Percentiles rank a stretch among this genome's conserved stretches.
phyloP scores from a whole-genome alignment of 1,140 invertebrate species.

The Sitobion miscanthi region DNA sequence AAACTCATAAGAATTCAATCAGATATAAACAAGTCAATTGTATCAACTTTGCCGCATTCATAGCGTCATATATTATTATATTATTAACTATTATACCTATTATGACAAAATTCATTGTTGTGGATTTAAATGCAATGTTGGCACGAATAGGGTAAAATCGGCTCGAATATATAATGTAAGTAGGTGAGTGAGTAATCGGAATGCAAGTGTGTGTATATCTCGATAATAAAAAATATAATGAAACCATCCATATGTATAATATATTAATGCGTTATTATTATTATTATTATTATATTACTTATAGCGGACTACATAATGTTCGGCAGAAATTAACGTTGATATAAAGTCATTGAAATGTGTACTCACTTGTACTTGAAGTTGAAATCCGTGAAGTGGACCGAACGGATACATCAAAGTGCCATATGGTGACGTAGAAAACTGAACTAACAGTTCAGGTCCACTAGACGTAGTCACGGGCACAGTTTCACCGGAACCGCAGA shows the following conservation, averaged over 20 bases:
- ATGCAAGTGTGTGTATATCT: background rate
- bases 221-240: background rate
- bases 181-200: too few relatives aligned
- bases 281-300: background rate
- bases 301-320: background rate
- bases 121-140: background rate
- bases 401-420: constrained; percentile 83
- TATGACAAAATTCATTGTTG: background rate
- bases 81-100: background rate
- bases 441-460: constrained; percentile 83
- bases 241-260: background rate
- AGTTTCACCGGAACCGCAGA: constrained; percentile 84
- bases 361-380: constrained; percentile 81
- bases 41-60: background rate
- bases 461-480: constrained; percentile 83
- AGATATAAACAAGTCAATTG: background rate
- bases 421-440: constrained; percentile 88
- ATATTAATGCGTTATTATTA: background rate
- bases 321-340: background rate
- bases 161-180: background rate
- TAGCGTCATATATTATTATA: too few relatives aligned
- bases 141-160: background rate
- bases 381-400: constrained; percentile 83
- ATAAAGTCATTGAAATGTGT: constrained; percentile 25
- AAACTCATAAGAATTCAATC: background rate